Conservation (phyloP, 2,113 vertebrate genomes). For the Ochotona princeps region DNA sequence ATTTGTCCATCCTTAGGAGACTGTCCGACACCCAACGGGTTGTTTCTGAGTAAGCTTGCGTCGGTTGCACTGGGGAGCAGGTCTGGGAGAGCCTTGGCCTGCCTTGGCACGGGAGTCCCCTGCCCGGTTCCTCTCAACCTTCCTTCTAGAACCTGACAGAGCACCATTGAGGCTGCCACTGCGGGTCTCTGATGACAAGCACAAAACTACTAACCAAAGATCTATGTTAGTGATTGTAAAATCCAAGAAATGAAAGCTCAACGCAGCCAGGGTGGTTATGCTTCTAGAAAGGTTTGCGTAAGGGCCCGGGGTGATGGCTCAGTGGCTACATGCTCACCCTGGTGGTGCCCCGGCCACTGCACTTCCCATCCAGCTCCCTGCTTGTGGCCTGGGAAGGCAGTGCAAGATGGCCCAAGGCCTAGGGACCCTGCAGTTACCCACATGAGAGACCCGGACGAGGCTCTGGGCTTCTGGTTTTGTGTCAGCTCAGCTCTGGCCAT, state of each 20-base stretch:
- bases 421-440: too few species aligned
- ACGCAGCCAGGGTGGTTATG: background rate
- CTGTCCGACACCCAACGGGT: background rate
- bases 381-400: too few species aligned
- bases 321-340: too few species aligned
- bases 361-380: too few species aligned
- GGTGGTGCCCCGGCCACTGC: too few species aligned
- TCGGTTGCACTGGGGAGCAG: background rate
- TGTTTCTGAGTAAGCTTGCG: background rate
- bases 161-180: background rate
- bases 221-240: conserved; percentile 23
- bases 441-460: too few species aligned
- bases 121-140: background rate
- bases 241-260: background rate
- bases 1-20: background rate
- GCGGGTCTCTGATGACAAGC: background rate
- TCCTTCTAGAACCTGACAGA: background rate
- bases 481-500: too few species aligned
- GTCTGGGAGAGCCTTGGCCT: background rate
- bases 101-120: background rate
- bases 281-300: conserved; percentile 56
- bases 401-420: too few species aligned
- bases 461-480: too few species aligned
- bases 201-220: background rate
- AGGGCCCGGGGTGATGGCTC: too few species aligned